Evolutionary conservation across 2,113 vertebrate genomes (phyloP), one percentile per base, ranked within the genome.

Genomic region (Oenanthe melanoleuca): DNA sequence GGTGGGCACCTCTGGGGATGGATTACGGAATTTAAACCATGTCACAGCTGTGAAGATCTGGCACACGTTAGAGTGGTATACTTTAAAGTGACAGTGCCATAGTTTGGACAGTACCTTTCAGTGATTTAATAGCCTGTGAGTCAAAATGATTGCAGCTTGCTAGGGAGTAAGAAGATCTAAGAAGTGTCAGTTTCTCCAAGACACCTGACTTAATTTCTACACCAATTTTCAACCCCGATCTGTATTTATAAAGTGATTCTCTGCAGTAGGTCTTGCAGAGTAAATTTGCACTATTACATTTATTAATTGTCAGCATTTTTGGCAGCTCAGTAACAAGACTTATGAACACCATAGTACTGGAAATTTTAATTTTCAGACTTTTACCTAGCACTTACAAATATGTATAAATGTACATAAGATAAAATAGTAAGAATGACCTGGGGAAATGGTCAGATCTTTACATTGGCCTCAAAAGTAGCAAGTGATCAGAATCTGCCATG

Each of bases 1-100:
- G 98, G 98, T 98, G 98, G 98, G 98, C 98, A 98, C 98, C 96
- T 97, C 96, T 98, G 97, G 98, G 98, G 98, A 98, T 98, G 98
- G 97, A 98, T 98, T 98, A 98, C 97, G 98, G 98, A 98, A 97
- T 98, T 98, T 98, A 98, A 98, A 98, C 98, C 97, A 96, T 98
- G 97, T 98, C 97, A 98, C 98, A 98, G 98, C 98, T 98, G 98
- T 98, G 98, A 98, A 98, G 98, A 98, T 98, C 97, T 98, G 98
- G 98, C 98, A 97, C 98, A 98, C 96, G 70, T 97, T 98, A 98
- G 96, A 97, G 88, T 98, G 97, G 97, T 98, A 94, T 98, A 92
- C 95, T 92, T 96, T 97, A 97, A 98, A 97, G 97, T 98, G 98
- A 97, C 97, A 98, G 98, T 98, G 98, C 98, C 98, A 97, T 98